These are phyloP conservation scores for Meteorus cinctellus DNA, from an alignment of 2,888 invertebrate species.

Conservation along the genomic window DNA sequence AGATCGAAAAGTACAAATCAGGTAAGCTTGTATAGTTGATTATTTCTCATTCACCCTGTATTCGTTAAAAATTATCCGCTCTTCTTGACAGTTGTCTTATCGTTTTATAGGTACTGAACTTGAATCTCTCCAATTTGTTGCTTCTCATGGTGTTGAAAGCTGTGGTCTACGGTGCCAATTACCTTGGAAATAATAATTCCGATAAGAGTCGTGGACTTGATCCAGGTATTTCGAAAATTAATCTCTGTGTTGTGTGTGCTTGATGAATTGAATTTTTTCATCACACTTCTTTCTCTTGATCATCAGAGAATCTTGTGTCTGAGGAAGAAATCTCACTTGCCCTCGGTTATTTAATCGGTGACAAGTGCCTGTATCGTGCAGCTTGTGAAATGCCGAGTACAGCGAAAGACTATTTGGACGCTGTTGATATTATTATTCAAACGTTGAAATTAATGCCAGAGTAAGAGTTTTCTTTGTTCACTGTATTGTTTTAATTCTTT, in stretches of 20 bases:
- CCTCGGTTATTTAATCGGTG: slow-evolving; percentile 81
- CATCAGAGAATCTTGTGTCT: slow-evolving; percentile 67
- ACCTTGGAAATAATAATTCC: slow-evolving; percentile 76
- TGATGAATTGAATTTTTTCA: slow-evolving; percentile 33
- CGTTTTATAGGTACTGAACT: slow-evolving; percentile 80
- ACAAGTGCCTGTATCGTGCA: slow-evolving; percentile 83
- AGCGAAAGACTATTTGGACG: slow-evolving; percentile 84
- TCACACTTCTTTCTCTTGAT: slow-evolving; percentile 47
- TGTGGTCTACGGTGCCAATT: slow-evolving; percentile 86
- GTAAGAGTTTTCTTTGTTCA: slow-evolving; percentile 71
- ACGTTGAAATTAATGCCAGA: slow-evolving; percentile 81
- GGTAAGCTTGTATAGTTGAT: slow-evolving; percentile 70
- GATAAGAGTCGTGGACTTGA: slow-evolving; percentile 77
- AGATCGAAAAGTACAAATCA: slow-evolving; percentile 81
- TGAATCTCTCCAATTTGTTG: slow-evolving; percentile 87
- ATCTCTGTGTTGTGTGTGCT: slow-evolving; percentile 36
- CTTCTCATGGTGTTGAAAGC: slow-evolving; percentile 87
- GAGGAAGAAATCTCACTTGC: slow-evolving; percentile 84
- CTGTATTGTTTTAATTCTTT: slow-evolving; percentile 45
- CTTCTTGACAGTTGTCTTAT: slow-evolving; percentile 12
- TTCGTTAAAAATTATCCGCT: neutral
- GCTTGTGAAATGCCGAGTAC: slow-evolving; percentile 84
- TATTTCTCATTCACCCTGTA: neutral
- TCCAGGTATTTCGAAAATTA: slow-evolving; percentile 73
- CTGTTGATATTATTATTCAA: slow-evolving; percentile 84